Conservation (phyloP, 2,113 vertebrate genomes). For the Oxygymnocypris stewartii region DNA sequence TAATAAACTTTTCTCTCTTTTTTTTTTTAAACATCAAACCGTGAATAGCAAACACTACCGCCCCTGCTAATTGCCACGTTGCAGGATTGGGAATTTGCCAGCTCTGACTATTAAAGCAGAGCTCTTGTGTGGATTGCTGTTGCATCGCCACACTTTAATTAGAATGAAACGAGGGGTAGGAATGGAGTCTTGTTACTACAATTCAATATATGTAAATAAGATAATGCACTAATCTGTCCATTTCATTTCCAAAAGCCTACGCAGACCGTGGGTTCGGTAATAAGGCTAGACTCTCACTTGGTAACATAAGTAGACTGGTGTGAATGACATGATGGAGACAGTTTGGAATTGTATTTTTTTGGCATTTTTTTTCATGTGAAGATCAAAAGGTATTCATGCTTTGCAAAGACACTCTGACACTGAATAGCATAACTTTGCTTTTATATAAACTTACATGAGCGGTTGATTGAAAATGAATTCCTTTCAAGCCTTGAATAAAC, state of each 20-base stretch:
- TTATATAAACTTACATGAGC: not conserved
- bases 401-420: not conserved
- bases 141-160: conserved; percentile 90
- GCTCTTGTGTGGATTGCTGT: conserved; percentile 94
- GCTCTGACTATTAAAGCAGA: conserved; percentile 91
- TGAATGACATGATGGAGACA: conserved; percentile 65
- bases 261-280: conserved; percentile 82
- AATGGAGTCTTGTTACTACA: conserved; percentile 88
- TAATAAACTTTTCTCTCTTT: conserved; percentile 84
- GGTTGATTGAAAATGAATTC: not conserved
- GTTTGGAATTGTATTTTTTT: not conserved
- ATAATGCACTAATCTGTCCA: conserved; percentile 88
- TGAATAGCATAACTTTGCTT: not conserved
- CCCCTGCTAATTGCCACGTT: conserved; percentile 95
- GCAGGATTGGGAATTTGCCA: conserved; percentile 97
- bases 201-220: conserved; percentile 89
- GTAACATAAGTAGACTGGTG: conserved; percentile 81
- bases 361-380: not conserved
- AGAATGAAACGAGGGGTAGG: conserved; percentile 92
- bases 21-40: conserved; percentile 90
- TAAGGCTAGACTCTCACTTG: conserved; percentile 83
- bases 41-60: conserved; percentile 98
- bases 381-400: conserved; percentile 13
- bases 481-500: not conserved
- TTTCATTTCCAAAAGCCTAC: conserved; percentile 84